Base-by-base conservation (phyloP, 1,140 invertebrate genomes). In the Diabrotica virgifera region DNA sequence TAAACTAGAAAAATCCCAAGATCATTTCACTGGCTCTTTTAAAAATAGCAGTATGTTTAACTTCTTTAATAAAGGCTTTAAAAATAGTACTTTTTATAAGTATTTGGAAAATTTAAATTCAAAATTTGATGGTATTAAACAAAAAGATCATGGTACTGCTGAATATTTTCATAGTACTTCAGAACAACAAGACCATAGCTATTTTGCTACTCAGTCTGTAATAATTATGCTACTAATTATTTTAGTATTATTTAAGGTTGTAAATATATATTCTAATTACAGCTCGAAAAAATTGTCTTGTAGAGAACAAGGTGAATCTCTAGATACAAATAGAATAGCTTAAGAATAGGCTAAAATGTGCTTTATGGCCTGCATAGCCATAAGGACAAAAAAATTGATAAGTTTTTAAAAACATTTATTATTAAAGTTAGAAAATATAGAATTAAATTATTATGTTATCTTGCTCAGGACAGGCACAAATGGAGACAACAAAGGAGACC, bases 11-110 rank as follows among this genome's bases (percentile, higher is more conserved):
- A 35, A 52, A 11, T 40, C 10, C 35, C 10, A 60, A 35, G 46
- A 51, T 52, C 4, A n/a, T 10, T 9, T 54, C 24, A 37, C 14
- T 38, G 36, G 37, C 12, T 36, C 12, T 37, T 38, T 40, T 38
- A 6, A 38, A 7, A 62, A 62, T n/a, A 62, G 24, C 12, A 37
- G 6, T 24, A 37, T 62, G 60, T 24, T 52, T 10, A 62, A 53
- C 10, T 62, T n/a, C 37, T 62, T 62, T 13, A 62, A 62, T 12
- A 37, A 54, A 37, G 52, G 35, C 54, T 62, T 62, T 62, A 10
- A 54, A 55, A 53, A 54, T 12, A 62, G 35, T n/a, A 53, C 24
- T 50, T 53, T 62, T 38, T 62, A 62, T 36, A 53, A 7, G n/a
- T 54, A 53, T 35, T 36, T 53, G 11, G n/a, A 62, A 54, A 53